Percentiles rank a stretch among this genome's conserved stretches.
phyloP scores from a whole-genome alignment of 2,888 invertebrate species.

The Caenorhabditis parvicauda region DNA sequence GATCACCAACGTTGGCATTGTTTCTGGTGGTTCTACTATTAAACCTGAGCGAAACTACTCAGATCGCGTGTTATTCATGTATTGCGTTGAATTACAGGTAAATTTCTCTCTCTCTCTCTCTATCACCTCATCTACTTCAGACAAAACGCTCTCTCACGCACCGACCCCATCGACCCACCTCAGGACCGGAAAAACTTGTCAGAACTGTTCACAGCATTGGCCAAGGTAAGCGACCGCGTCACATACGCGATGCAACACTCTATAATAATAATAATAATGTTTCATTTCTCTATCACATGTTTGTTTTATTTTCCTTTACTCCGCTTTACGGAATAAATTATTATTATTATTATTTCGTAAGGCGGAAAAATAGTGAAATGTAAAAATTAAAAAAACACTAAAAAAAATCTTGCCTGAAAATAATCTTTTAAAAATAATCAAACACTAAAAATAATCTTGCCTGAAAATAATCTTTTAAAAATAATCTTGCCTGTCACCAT shows the following conservation, averaged over 20 bases:
- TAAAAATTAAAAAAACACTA: no score
- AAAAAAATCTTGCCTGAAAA: no score
- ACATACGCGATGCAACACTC: background rate
- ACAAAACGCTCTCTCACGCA: conserved; percentile 21
- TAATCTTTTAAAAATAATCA: no score
- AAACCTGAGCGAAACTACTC: no score
- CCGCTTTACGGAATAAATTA: conserved; percentile 6
- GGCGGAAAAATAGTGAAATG: no score
- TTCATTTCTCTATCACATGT: no score
- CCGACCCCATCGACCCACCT: conserved; percentile 17
- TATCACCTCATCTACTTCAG: conserved; percentile 8
- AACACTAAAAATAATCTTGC: no score
- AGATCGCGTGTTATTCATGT: conserved; percentile 27
- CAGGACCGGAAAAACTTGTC: conserved; percentile 18
- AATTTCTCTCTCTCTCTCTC: background rate
- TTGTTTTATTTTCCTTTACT: conserved; percentile 1
- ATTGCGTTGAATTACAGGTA: conserved; percentile 24
- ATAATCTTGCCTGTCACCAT: no score
- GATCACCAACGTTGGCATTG: no score
- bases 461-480: no score
- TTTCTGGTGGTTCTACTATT: no score
- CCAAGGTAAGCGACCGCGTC: conserved; percentile 15
- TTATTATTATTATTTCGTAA: no score
- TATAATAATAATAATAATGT: background rate
- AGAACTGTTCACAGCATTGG: conserved; percentile 19